phyloP scores from a whole-genome alignment of 2,113 vertebrate genomes.

The Salvelinus fontinalis region DNA sequence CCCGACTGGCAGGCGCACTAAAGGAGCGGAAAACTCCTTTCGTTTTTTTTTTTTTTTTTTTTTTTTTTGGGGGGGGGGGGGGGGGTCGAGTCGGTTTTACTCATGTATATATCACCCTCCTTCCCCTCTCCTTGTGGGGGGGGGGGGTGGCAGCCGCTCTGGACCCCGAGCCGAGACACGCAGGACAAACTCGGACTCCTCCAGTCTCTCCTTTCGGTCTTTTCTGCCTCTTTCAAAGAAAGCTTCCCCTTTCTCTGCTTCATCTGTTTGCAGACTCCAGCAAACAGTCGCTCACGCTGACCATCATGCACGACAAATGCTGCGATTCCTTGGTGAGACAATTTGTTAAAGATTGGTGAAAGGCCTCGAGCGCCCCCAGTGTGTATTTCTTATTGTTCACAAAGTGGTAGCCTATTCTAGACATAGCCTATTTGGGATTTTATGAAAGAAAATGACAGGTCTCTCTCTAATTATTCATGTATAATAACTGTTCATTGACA shows the following conservation, averaged over 20 bases:
- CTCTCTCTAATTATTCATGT: neutral
- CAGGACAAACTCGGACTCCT: no score
- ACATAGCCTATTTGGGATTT: neutral
- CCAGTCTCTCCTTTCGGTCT: neutral
- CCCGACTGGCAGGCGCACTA: constrained; percentile 65
- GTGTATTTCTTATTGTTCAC: constrained; percentile 38
- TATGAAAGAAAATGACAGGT: neutral
- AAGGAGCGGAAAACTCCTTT: constrained; percentile 59
- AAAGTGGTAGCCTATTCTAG: neutral
- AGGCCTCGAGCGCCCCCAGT: neutral
- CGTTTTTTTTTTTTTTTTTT: constrained; percentile 32
- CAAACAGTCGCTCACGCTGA: neutral
- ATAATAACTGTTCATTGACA: neutral
- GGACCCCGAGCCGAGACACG: no score
- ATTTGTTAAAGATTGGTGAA: no score
- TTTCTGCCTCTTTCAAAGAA: constrained; percentile 47
- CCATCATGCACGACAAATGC: no score
- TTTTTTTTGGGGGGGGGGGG: constrained; percentile 37
- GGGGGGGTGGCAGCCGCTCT: no score
- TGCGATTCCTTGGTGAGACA: no score
- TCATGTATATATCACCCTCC: constrained; percentile 27
- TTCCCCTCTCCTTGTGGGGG: constrained; percentile 7
- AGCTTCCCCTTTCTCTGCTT: neutral
- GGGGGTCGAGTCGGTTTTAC: constrained; percentile 53
- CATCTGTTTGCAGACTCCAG: constrained; percentile 5